Base-by-base conservation (phyloP, 2,888 invertebrate species). In the Invenusta paracnida region DNA sequence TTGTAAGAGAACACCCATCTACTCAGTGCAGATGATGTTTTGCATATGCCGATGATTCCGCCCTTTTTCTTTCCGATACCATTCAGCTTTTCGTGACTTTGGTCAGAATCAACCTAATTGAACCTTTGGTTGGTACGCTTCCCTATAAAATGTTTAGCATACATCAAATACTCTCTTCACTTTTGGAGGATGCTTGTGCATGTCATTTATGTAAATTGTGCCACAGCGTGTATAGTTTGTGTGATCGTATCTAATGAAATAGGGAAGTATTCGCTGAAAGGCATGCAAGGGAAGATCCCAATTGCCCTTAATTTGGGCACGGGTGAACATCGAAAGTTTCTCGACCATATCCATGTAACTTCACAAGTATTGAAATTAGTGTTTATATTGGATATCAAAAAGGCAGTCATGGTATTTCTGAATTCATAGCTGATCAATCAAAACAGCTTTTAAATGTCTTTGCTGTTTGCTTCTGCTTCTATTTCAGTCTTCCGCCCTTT, bases 1-100 rank as follows among this genome's bases (percentile, higher is more conserved):
- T 86, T 86, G 82, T 86, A 86, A 1, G 86, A 83, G 0, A 87
- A 86, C 5, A 83, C 73, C 87, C 87, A 87, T 83, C 87, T 25
- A 83, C 83, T 73, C 17, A 86, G 83, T 23, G 86, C 87, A 27
- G 83, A 29, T n/a, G 28, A 25, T 13, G 66, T 86, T 83, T 86
- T 86, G 11, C 82, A 83, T 30, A 87, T 87, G 17, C 87, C 87
- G 0, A 86, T 66, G 29, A 86, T 85, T 17, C 86, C 86, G 30
- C 86, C 85, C 2, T 29, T 29, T 29, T 31, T 82, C 67, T 86
- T 86, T 13, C 85, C 85, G 13, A 29, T 67, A 23, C 30, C 82
- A 82, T 86, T 86, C 29, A 86, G 13, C 85, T 82, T 82, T 67
- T 86, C 86, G 29, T 66, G 85, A 17, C 66, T 82, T 23, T 86